These are phyloP conservation scores for Drosophila hamatofila DNA, from an alignment of 2,888 invertebrate species.

Conservation along the genomic window DNA sequence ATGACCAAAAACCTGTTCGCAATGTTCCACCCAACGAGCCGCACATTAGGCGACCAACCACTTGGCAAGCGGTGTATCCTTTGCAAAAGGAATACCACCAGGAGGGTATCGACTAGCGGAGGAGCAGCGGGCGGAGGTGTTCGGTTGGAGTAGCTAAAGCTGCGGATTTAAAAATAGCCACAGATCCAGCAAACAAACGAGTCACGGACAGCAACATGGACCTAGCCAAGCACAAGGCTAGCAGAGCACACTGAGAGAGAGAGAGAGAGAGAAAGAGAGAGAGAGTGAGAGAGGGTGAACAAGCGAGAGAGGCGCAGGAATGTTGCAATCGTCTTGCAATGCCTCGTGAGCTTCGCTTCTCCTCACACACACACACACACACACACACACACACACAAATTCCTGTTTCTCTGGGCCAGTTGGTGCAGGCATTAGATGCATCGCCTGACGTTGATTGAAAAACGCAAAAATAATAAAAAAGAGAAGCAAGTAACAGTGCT, in stretches of 20 bases:
- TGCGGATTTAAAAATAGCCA: constrained; percentile 69
- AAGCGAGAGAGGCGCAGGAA: constrained; percentile 47
- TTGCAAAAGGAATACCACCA: constrained; percentile 24
- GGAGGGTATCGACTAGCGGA: not conserved
- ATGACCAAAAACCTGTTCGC: constrained; percentile 52
- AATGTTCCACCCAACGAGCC: constrained; percentile 70
- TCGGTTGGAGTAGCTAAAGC: constrained; percentile 17
- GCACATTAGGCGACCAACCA: constrained; percentile 60
- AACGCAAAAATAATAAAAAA: constrained; percentile 28
- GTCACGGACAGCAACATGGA: constrained; percentile 67
- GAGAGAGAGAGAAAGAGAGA: constrained; percentile 18
- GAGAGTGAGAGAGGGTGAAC: constrained; percentile 1
- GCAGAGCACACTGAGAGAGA: constrained; percentile 14
- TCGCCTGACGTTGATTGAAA: constrained; percentile 62
- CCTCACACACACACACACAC: constrained; percentile 19
- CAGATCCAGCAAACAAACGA: constrained; percentile 69
- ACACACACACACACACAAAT: constrained; percentile 41
- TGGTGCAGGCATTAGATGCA: constrained; percentile 60
- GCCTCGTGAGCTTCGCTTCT: constrained; percentile 39
- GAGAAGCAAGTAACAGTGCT: constrained; percentile 9
- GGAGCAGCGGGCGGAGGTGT: not conserved
- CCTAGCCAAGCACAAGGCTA: constrained; percentile 56
- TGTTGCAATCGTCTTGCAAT: constrained; percentile 71
- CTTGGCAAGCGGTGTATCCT: constrained; percentile 50
- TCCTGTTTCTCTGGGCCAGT: constrained; percentile 68